These are phyloP conservation scores for Bombus vancouverensis DNA, from an alignment of 1,140 invertebrate species.

Conservation along the genomic window DNA sequence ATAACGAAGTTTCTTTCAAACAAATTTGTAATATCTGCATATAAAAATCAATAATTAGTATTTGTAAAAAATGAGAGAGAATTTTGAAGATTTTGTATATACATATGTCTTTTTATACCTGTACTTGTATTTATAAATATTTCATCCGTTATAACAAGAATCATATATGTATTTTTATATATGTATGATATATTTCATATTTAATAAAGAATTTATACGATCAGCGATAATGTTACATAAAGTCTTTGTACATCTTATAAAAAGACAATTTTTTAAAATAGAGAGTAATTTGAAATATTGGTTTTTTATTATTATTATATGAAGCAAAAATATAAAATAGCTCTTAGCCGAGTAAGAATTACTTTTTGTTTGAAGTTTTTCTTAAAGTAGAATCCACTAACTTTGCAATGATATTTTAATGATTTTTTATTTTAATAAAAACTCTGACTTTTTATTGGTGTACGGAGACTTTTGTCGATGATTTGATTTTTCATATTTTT, in stretches of 20 bases:
- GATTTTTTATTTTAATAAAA: background rate
- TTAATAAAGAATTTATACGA: background rate
- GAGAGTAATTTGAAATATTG: too few relatives aligned
- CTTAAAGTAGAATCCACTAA: too few relatives aligned
- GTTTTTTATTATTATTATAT: too few relatives aligned
- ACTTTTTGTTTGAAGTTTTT: too few relatives aligned
- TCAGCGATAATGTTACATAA: background rate
- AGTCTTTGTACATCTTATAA: background rate
- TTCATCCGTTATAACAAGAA: background rate
- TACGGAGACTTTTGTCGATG: background rate
- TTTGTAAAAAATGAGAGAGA: background rate
- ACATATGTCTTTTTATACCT: background rate
- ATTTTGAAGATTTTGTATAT: background rate
- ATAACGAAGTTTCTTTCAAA: slow-evolving; percentile 25
- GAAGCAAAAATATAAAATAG: too few relatives aligned
- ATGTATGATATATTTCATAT: background rate
- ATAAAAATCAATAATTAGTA: background rate
- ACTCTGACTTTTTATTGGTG: background rate
- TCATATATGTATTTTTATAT: background rate
- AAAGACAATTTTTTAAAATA: background rate
- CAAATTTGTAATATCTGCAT: slow-evolving; percentile 34
- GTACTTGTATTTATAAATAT: background rate
- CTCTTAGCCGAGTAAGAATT: too few relatives aligned
- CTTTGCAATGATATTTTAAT: too few relatives aligned
- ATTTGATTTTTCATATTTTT: background rate